Percentiles rank a stretch among this genome's conserved stretches.
These are phyloP conservation scores for Macrosiphum euphorbiae DNA, from an alignment of 2,888 invertebrate genomes.

Conservation along the genomic window DNA sequence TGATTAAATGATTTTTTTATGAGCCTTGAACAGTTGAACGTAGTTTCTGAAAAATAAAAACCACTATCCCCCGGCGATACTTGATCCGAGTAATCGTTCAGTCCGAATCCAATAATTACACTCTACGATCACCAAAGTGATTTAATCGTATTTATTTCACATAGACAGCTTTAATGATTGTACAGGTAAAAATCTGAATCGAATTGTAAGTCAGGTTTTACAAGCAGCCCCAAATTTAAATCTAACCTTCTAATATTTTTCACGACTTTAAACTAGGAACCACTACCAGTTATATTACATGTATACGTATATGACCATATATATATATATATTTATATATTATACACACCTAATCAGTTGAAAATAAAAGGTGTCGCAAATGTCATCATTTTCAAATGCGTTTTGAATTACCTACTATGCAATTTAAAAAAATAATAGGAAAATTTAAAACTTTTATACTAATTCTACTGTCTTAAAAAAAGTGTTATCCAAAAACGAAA, in stretches of 20 bases:
- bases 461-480: background rate
- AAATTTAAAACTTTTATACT: background rate
- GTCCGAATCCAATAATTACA: constrained; percentile 9
- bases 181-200: background rate
- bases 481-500: background rate
- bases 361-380: background rate
- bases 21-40: constrained; percentile 30
- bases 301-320: no score
- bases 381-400: background rate
- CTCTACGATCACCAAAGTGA: background rate
- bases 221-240: background rate
- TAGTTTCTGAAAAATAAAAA: constrained; percentile 1
- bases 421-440: background rate
- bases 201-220: background rate
- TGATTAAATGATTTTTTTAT: background rate
- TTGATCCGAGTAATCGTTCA: background rate
- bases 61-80: background rate
- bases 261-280: background rate
- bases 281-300: background rate
- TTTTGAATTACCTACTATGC: background rate
- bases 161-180: background rate
- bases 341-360: background rate
- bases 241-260: constrained; percentile 10
- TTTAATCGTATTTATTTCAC: background rate
- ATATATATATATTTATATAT: no score